Conservation (phyloP, 2,888 invertebrate genomes). For the Meta bourneti region DNA sequence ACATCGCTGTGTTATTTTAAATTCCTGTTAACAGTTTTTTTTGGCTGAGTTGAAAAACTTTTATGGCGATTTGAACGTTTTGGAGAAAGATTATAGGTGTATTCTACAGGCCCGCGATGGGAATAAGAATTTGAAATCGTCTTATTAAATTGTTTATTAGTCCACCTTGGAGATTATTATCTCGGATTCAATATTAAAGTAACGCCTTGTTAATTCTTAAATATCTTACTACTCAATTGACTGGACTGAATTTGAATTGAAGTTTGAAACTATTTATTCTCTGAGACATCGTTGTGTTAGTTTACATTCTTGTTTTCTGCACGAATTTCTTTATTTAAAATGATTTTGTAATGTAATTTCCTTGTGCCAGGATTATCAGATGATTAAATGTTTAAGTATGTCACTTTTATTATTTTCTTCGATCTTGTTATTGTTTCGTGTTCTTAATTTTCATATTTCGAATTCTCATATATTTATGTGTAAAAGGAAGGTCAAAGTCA, state of each 20-base stretch:
- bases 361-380: too few species aligned
- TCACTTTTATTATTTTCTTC: too few species aligned
- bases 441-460: too few species aligned
- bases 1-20: not conserved
- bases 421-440: too few species aligned
- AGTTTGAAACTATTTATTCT: too few species aligned
- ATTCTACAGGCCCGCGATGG: not conserved
- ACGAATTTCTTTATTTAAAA: conserved; percentile 1
- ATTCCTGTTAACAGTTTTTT: conserved; percentile 6
- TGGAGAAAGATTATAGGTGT: not conserved
- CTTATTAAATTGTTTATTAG: not conserved
- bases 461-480: too few species aligned
- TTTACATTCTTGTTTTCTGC: conserved; percentile 5
- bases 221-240: not conserved
- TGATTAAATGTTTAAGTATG: too few species aligned
- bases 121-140: conserved; percentile 3
- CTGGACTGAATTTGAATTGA: too few species aligned
- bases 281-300: not conserved
- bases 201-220: not conserved
- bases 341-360: too few species aligned
- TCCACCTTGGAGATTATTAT: not conserved
- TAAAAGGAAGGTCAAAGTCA: too few species aligned
- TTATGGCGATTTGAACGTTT: conserved; percentile 67
- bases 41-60: conserved; percentile 15
- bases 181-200: not conserved